Conservation (phyloP, 2,888 invertebrate genomes). For the Syrista parreyssii region DNA sequence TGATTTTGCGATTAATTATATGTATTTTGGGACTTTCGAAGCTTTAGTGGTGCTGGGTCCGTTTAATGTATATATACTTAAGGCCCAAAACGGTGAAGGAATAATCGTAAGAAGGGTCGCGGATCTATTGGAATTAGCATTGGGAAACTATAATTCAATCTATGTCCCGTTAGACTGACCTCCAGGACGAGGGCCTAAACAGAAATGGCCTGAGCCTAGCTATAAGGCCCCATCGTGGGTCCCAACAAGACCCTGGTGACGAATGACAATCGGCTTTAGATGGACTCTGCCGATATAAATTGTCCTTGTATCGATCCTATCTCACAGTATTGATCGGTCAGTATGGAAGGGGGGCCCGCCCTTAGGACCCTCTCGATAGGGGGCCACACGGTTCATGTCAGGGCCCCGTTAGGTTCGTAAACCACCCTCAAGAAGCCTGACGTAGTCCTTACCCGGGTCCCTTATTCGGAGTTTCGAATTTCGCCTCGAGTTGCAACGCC, state of each 20-base stretch:
- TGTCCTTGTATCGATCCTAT: constrained; percentile 16
- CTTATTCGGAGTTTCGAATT: too few species aligned
- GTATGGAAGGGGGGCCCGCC: too few species aligned
- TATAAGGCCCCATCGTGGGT: too few species aligned
- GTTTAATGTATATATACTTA: neutral
- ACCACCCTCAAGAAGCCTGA: too few species aligned
- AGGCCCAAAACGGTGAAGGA: too few species aligned
- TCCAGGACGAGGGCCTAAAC: too few species aligned
- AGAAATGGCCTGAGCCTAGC: too few species aligned
- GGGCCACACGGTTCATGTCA: constrained; percentile 21
- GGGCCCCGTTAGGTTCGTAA: neutral
- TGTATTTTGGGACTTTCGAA: too few species aligned
- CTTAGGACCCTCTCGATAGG: constrained; percentile 34
- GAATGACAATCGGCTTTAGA: constrained; percentile 16
- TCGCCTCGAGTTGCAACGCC: too few species aligned
- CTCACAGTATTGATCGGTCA: constrained; percentile 31
- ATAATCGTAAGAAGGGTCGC: neutral
- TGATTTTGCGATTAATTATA: too few species aligned
- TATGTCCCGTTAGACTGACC: constrained; percentile 6
- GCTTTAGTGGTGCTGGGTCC: neutral
- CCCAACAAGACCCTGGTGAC: neutral
- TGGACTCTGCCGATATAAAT: constrained; percentile 15
- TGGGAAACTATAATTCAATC: constrained; percentile 5
- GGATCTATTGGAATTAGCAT: constrained; percentile 1
- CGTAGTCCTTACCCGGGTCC: too few species aligned